Conservation (phyloP, 1,140 invertebrate species). For the Luehdorfia chinensis region DNA sequence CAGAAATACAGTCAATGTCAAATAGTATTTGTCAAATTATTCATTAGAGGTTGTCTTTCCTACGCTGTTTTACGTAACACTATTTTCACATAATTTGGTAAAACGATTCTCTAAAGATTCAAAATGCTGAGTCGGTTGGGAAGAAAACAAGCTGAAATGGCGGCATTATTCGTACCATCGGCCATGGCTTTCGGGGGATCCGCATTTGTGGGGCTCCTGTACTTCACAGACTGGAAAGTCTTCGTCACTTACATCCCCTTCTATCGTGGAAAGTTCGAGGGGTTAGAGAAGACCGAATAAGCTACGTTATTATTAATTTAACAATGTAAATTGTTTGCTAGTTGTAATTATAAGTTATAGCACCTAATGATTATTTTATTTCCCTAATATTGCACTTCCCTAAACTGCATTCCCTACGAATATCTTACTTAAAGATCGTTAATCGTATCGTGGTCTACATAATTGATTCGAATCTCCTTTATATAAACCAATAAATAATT, state of each 20-base stretch:
- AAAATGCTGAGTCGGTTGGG: constrained; percentile 58
- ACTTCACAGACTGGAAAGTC: constrained; percentile 88
- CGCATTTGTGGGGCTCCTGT: constrained; percentile 78
- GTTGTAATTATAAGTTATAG: constrained; percentile 29
- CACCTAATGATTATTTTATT: not conserved
- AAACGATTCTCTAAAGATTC: constrained; percentile 2
- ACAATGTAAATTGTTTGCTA: constrained; percentile 24
- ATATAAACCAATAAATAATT: too few relatives aligned
- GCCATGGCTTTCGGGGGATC: constrained; percentile 79
- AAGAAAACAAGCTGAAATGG: constrained; percentile 52
- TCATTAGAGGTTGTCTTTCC: too few relatives aligned
- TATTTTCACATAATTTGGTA: too few relatives aligned
- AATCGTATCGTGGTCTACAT: too few relatives aligned
- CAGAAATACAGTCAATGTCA: too few relatives aligned
- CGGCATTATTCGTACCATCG: constrained; percentile 66
- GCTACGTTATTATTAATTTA: constrained; percentile 7
- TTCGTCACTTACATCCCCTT: constrained; percentile 84
- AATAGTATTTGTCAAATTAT: too few relatives aligned
- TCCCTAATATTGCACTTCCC: not conserved
- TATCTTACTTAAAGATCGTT: too few relatives aligned
- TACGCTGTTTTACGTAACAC: too few relatives aligned
- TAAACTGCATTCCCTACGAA: not conserved
- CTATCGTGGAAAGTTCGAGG: constrained; percentile 84
- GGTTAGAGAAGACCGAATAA: constrained; percentile 38
- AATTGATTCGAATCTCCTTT: too few relatives aligned